Evolutionary conservation across 2,113 vertebrate species (phyloP).

Genomic region (Nycticorax nycticorax): DNA sequence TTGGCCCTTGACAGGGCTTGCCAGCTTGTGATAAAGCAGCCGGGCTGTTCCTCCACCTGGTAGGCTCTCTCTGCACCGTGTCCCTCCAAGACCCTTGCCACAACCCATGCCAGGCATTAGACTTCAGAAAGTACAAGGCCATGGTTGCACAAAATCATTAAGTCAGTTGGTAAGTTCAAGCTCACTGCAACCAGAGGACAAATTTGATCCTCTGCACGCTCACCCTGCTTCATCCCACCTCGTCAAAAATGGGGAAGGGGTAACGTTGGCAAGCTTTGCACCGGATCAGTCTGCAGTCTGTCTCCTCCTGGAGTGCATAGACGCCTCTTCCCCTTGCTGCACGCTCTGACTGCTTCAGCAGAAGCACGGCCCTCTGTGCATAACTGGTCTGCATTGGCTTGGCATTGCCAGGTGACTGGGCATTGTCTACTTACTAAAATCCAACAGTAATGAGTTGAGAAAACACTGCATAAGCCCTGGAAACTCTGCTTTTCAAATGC

Average conservation of each 20-base stretch:
- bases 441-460: background rate
- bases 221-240: background rate
- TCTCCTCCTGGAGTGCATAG: background rate
- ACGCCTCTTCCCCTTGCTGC: background rate
- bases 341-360: background rate
- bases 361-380: fast-evolving
- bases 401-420: background rate
- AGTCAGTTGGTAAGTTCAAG: background rate
- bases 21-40: background rate
- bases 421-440: background rate
- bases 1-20: background rate
- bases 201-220: background rate
- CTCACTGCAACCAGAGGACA: background rate
- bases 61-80: background rate
- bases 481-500: background rate
- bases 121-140: background rate
- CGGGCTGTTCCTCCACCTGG: background rate
- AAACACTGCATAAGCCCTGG: background rate
- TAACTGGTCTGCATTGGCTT: background rate
- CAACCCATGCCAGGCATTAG: background rate
- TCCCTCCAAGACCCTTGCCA: background rate
- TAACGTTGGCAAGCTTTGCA: background rate
- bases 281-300: background rate
- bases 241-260: background rate
- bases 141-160: background rate